These are phyloP conservation scores for Zaprionus obscuricornis DNA, from an alignment of 2,888 invertebrate species.

Conservation along the genomic window DNA sequence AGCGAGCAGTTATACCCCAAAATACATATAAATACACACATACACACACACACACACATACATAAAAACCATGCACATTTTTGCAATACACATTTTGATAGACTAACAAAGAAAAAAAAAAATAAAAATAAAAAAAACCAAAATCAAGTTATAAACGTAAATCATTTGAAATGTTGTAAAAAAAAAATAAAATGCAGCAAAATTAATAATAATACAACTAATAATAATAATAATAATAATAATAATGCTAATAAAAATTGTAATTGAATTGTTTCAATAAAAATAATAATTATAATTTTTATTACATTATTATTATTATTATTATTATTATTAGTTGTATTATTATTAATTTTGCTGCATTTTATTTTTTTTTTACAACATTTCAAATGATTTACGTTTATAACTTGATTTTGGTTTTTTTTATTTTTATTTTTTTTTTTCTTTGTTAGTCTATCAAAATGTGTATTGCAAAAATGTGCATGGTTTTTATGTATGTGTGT, in stretches of 20 bases:
- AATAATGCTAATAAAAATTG: slow-evolving; percentile 19
- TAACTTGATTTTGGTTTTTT: too few species aligned
- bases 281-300: slow-evolving; percentile 21
- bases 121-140: slow-evolving; percentile 17
- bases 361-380: slow-evolving; percentile 46
- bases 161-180: slow-evolving; percentile 58
- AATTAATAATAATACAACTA: slow-evolving; percentile 32
- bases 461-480: slow-evolving; percentile 70
- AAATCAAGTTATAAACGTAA: slow-evolving; percentile 18
- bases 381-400: slow-evolving; percentile 51
- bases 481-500: slow-evolving; percentile 21
- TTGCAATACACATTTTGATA: slow-evolving; percentile 66
- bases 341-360: slow-evolving; percentile 23
- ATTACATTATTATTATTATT: slow-evolving; percentile 36
- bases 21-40: slow-evolving; percentile 38
- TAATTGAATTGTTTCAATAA: slow-evolving; percentile 59
- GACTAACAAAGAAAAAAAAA: slow-evolving; percentile 9
- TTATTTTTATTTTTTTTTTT: slow-evolving; percentile 12
- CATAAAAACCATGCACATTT: slow-evolving; percentile 58
- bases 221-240: not conserved
- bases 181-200: slow-evolving; percentile 27
- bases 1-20: not conserved
- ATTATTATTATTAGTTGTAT: slow-evolving; percentile 23
- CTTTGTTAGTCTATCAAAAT: slow-evolving; percentile 45
- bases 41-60: slow-evolving; percentile 23